phyloP scores from a whole-genome alignment of 2,888 invertebrate genomes.

The Linnaemya vulpina region DNA sequence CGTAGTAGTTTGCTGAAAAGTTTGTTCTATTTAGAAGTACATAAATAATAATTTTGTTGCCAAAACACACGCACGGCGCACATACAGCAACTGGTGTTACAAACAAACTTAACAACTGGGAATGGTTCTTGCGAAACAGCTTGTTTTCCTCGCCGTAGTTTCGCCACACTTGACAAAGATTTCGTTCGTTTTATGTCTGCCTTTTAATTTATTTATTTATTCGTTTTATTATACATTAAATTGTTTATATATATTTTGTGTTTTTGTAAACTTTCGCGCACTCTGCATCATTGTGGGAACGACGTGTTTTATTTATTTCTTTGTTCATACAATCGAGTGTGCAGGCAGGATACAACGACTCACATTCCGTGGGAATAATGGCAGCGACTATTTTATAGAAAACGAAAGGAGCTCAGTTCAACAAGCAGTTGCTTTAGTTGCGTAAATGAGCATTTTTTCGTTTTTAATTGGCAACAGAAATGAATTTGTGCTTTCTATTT shows the following conservation, averaged over 20 bases:
- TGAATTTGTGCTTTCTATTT: too few relatives aligned
- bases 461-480: too few relatives aligned
- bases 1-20: background rate
- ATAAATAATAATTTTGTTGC: conserved; percentile 34
- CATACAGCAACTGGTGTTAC: conserved; percentile 8
- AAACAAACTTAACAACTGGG: background rate
- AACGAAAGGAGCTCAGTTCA: background rate
- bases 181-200: background rate
- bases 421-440: background rate
- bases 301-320: background rate
- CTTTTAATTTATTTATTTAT: background rate
- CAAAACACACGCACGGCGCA: background rate
- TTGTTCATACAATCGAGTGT: background rate
- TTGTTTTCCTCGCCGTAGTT: conserved; percentile 5
- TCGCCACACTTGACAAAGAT: background rate
- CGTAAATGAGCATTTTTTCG: too few relatives aligned
- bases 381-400: background rate
- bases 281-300: background rate
- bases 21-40: background rate
- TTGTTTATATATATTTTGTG: too few relatives aligned
- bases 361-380: too few relatives aligned
- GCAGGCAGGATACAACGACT: background rate
- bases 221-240: background rate
- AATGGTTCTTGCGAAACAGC: conserved; percentile 23
- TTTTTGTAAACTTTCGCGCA: background rate